phyloP scores from a whole-genome alignment of 37 sponge, comb jelly and placozoan species.

The Ianthella basta region DNA sequence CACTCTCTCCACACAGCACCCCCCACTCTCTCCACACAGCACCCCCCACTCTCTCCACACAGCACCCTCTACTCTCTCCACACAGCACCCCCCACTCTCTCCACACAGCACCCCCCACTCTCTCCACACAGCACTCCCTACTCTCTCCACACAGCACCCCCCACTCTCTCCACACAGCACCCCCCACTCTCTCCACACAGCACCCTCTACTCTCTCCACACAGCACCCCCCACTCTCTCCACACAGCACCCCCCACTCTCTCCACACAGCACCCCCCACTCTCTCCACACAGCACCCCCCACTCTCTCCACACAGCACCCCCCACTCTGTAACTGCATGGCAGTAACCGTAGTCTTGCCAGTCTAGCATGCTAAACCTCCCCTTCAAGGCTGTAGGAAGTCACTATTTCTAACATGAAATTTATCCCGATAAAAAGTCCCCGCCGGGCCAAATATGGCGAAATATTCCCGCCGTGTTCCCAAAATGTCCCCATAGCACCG shows the following conservation, averaged over 20 bases:
- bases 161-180: constrained; percentile 1
- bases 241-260: background rate
- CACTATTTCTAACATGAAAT: background rate
- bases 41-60: background rate
- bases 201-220: background rate
- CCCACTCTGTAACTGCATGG: too few species aligned
- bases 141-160: constrained; percentile 1
- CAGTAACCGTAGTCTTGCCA: too few species aligned
- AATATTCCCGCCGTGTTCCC: too few species aligned
- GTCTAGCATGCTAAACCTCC: too few species aligned
- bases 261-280: background rate
- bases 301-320: constrained; percentile 6
- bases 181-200: background rate
- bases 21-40: background rate
- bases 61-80: background rate
- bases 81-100: background rate
- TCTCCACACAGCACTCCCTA: background rate
- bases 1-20: constrained; percentile 16
- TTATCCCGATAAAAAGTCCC: background rate
- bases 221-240: background rate
- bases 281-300: background rate
- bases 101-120: background rate
- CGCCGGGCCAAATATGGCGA: too few species aligned
- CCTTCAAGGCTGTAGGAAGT: too few species aligned
- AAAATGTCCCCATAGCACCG: too few species aligned